phyloP scores from a whole-genome alignment of 2,797 vertebrate species.

The Eulemur rubriventer region DNA sequence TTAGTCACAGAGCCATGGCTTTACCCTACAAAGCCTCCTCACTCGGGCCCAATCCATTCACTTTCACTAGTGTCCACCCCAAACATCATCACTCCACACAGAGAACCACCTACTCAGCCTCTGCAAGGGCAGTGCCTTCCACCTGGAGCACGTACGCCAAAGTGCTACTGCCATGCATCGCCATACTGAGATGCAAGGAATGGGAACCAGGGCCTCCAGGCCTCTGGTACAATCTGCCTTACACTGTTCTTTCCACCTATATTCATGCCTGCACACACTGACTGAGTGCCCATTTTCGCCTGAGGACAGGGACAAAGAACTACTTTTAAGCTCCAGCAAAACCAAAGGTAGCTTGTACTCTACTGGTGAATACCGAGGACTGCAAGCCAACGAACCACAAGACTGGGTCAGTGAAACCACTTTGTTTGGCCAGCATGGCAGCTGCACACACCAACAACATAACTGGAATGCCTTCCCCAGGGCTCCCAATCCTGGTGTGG shows the following conservation, averaged over 20 bases:
- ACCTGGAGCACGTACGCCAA: not conserved
- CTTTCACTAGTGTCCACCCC: not conserved
- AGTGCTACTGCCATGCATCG: not conserved
- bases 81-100: not conserved
- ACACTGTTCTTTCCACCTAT: not conserved
- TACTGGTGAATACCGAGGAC: not conserved
- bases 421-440: not conserved
- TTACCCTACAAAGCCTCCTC: not conserved
- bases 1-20: not conserved
- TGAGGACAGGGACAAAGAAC: not conserved
- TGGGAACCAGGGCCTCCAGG: not conserved
- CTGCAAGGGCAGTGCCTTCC: fast-evolving
- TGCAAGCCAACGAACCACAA: not conserved
- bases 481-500: not conserved
- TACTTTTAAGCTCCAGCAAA: not conserved
- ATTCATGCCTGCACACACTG: not conserved
- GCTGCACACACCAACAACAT: not conserved
- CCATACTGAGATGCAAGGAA: not conserved
- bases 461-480: not conserved
- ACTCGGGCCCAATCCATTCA: no score
- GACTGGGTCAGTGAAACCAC: not conserved
- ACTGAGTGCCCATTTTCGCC: not conserved
- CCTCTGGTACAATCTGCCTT: not conserved
- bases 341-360: not conserved
- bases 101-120: not conserved